phyloP scores from a whole-genome alignment of 2,797 vertebrate genomes.

The Lepus townsendii region DNA sequence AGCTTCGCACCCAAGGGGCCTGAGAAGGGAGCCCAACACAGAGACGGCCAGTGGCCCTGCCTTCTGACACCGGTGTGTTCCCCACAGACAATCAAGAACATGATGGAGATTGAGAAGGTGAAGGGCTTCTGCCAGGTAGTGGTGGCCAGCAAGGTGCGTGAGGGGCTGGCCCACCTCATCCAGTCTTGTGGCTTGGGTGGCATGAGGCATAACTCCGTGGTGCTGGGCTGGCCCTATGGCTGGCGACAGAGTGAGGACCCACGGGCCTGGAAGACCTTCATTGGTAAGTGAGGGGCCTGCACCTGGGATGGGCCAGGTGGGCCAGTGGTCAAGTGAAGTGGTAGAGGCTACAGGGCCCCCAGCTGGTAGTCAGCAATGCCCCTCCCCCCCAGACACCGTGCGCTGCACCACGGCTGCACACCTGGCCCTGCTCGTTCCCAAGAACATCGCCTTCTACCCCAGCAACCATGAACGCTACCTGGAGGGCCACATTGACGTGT shows the following conservation, averaged over 20 bases:
- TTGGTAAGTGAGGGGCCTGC: slow-evolving; percentile 89
- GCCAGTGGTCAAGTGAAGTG: background rate
- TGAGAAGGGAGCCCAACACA: background rate
- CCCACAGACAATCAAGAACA: slow-evolving; percentile 97
- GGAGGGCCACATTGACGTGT: slow-evolving; percentile 98
- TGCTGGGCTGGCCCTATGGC: slow-evolving; percentile 98
- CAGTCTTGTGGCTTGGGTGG: slow-evolving; percentile 98
- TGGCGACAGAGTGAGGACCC: slow-evolving; percentile 99
- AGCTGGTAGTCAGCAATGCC: slow-evolving; percentile 28
- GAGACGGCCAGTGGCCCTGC: background rate
- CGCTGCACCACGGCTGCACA: slow-evolving; percentile 98
- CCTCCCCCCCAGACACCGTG: slow-evolving; percentile 92
- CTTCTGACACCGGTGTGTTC: slow-evolving; percentile 72
- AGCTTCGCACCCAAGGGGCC: background rate
- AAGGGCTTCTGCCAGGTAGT: slow-evolving; percentile 99
- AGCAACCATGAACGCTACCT: slow-evolving; percentile 98
- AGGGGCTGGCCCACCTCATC: slow-evolving; percentile 97
- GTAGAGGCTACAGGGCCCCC: background rate
- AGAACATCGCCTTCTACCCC: slow-evolving; percentile 98
- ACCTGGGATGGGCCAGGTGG: background rate
- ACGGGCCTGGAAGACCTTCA: slow-evolving; percentile 99
- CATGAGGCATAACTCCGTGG: slow-evolving; percentile 99
- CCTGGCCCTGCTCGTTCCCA: slow-evolving; percentile 97
- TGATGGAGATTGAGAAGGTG: slow-evolving; percentile 99
- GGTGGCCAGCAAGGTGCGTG: slow-evolving; percentile 95